Evolutionary conservation across 2,888 invertebrate genomes (phyloP).

Genomic region (Heptascelio sp.): DNA sequence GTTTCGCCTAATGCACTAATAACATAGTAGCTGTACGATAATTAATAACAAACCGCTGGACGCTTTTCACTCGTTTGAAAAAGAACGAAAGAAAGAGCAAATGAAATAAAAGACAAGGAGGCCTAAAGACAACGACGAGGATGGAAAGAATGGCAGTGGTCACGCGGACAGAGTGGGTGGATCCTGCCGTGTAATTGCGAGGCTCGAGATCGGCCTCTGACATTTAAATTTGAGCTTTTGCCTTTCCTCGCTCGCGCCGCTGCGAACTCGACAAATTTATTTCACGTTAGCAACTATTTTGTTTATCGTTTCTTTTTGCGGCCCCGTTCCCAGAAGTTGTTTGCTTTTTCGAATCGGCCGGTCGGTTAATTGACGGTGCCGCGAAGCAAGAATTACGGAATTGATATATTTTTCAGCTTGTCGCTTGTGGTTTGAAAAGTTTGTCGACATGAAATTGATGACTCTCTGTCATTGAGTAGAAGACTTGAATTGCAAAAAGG

Average conservation of each 20-base stretch:
- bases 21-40: slow-evolving; percentile 82
- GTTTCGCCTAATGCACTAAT: slow-evolving; percentile 84
- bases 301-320: slow-evolving; percentile 18
- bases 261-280: slow-evolving; percentile 25
- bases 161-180: slow-evolving; percentile 54
- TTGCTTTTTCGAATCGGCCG: neutral
- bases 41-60: slow-evolving; percentile 80
- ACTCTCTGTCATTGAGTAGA: too few species aligned
- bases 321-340: neutral
- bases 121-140: slow-evolving; percentile 8
- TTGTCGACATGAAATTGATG: too few species aligned
- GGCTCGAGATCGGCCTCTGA: slow-evolving; percentile 56
- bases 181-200: slow-evolving; percentile 61
- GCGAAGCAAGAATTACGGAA: neutral
- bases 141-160: slow-evolving; percentile 36
- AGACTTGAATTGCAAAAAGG: too few species aligned
- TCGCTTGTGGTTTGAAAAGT: too few species aligned
- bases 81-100: slow-evolving; percentile 31
- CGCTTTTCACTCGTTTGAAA: slow-evolving; percentile 59
- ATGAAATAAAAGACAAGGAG: slow-evolving; percentile 1
- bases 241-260: slow-evolving; percentile 8
- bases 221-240: slow-evolving; percentile 61
- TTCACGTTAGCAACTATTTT: slow-evolving; percentile 29
- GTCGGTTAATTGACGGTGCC: neutral
- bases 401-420: neutral